Conservation (phyloP, 2,888 invertebrate genomes). For the Silvanus unidentatus region DNA sequence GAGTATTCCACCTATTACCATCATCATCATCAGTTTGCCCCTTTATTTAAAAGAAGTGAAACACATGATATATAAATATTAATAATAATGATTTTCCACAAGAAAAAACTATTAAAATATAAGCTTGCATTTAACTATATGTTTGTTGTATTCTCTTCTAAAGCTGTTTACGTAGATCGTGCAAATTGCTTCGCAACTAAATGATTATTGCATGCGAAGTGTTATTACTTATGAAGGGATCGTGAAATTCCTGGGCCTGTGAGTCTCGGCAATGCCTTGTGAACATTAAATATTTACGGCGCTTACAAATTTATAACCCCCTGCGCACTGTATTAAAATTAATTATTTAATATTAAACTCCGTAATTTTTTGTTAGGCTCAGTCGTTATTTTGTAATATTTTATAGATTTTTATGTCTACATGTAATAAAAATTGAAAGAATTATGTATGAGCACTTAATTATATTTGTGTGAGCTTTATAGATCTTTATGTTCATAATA, state of each 20-base stretch:
- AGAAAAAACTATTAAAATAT: slow-evolving; percentile 32
- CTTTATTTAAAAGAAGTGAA: not conserved
- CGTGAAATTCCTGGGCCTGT: slow-evolving; percentile 40
- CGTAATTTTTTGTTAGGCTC: slow-evolving; percentile 49
- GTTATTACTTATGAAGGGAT: slow-evolving; percentile 36
- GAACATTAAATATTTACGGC: slow-evolving; percentile 42
- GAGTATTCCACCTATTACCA: too few species aligned
- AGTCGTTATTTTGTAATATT: slow-evolving; percentile 30
- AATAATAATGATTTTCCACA: slow-evolving; percentile 9
- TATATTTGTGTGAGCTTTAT: slow-evolving; percentile 25
- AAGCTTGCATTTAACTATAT: slow-evolving; percentile 34
- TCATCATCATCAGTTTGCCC: too few species aligned
- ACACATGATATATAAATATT: not conserved
- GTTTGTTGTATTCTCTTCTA: slow-evolving; percentile 32
- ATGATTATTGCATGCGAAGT: slow-evolving; percentile 45
- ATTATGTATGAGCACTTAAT: slow-evolving; percentile 38
- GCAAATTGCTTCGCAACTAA: slow-evolving; percentile 42
- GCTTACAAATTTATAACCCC: slow-evolving; percentile 45
- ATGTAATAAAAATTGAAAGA: slow-evolving; percentile 36
- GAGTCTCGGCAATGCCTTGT: slow-evolving; percentile 36
- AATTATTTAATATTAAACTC: slow-evolving; percentile 57
- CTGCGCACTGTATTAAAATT: slow-evolving; percentile 53
- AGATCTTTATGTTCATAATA: not conserved
- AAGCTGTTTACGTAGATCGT: slow-evolving; percentile 39
- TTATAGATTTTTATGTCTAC: slow-evolving; percentile 33